Percentiles rank a stretch among this genome's conserved stretches.
Conservation (phyloP, 2,797 vertebrate genomes). For the Ctenopoma multispine region DNA sequence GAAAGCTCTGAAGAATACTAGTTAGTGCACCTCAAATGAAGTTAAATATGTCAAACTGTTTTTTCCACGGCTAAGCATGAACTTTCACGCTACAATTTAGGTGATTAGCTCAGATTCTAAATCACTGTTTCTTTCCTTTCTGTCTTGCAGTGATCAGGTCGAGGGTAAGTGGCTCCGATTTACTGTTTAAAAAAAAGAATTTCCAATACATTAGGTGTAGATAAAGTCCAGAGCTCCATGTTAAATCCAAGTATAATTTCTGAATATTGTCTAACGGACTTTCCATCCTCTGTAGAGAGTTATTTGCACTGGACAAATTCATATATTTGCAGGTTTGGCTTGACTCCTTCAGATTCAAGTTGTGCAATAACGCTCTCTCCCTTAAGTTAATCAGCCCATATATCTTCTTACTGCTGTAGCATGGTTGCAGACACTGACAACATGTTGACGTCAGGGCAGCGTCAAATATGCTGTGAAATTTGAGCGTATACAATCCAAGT, state of each 20-base stretch:
- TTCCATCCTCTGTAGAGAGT: constrained; percentile 49
- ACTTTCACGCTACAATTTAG: fast-evolving
- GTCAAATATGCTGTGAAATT: constrained; percentile 1
- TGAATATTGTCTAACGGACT: constrained; percentile 63
- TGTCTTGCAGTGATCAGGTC: constrained; percentile 87
- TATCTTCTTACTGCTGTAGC: constrained; percentile 29
- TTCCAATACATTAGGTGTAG: constrained; percentile 12
- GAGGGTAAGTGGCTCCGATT: constrained; percentile 88
- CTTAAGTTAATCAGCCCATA: constrained; percentile 34
- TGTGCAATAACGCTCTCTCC: constrained; percentile 44
- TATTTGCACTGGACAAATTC: constrained; percentile 53
- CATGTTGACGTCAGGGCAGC: constrained; percentile 55
- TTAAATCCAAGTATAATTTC: constrained; percentile 40
- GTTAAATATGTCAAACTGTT: constrained; percentile 6
- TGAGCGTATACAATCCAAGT: not conserved
- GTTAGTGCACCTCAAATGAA: not conserved
- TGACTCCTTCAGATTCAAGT: constrained; percentile 75
- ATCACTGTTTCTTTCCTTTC: constrained; percentile 31
- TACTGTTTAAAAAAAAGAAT: not conserved
- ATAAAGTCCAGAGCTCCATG: constrained; percentile 61
- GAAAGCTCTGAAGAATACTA: not conserved
- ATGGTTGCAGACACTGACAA: constrained; percentile 55
- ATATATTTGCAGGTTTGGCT: constrained; percentile 76
- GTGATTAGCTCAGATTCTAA: not conserved
- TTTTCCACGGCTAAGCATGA: not conserved